Evolutionary conservation across 2,113 vertebrate species (phyloP), one percentile per base, ranked within the genome.

Genomic region (Chloropsis hardwickii): DNA sequence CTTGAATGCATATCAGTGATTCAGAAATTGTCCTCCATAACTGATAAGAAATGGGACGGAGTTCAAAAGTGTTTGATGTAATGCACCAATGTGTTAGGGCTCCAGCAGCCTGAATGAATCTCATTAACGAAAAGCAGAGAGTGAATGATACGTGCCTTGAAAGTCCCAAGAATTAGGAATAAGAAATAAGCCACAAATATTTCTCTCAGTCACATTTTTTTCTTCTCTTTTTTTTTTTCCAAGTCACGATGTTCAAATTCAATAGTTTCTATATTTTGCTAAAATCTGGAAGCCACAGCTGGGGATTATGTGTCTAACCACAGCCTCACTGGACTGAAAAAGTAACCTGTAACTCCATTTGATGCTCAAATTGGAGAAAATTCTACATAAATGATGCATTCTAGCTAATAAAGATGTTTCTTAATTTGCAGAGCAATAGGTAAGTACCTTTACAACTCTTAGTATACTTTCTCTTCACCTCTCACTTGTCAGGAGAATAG

Each of bases 1-100:
- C 65, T 42, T 5, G 0, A 62, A 62, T 3, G 11, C 5, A 0
- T 9, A 22, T 10, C 33, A 71, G 39, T 16, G 51, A 78, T 29
- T 87, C 57, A 79, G 35, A 62, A 67, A 74, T 35, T 66, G 37
- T 39, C 9, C n/a, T 84, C 35, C 14, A 6, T 20, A 81, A 44
- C 56, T 31, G 14, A 10, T 47, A 67, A 29, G 69, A 92, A 87
- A 81, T 14, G 19, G 9, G 51, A 12, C 0, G 1, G 25, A 78
- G 23, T 42, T 89, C 44, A 54, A 8, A 70, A 47, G 28, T 14
- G 23, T 11, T 53, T 42, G 40, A 58, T 29, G 27, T 14, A 61
- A 61, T 10, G 21, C 39, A 83, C 64, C 1, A 4, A 42, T 2
- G 2, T 17, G 11, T 35, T 44, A 51, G 18, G 42, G 42, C 29